Percentiles rank a stretch among this genome's conserved stretches.
These are phyloP conservation scores for Plebejus melissa DNA, from an alignment of 2,888 invertebrate genomes.

Conservation along the genomic window DNA sequence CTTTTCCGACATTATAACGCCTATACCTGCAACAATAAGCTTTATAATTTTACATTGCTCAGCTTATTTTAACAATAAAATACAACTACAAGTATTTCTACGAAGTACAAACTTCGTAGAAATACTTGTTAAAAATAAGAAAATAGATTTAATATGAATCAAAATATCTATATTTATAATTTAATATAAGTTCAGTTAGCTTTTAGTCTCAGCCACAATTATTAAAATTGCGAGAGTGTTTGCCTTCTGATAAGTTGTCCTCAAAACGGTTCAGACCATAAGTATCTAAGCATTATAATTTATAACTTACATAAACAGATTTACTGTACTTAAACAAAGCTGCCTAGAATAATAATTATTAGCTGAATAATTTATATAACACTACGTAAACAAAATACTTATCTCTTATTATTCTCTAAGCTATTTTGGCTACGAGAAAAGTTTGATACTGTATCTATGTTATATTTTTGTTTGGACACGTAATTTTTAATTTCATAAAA, in stretches of 20 bases:
- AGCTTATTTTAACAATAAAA: background rate
- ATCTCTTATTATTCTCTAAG: background rate
- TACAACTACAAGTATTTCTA: too few relatives aligned
- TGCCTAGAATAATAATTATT: background rate
- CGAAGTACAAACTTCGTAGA: background rate
- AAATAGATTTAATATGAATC: background rate
- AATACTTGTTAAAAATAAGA: background rate
- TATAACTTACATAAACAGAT: constrained; percentile 5
- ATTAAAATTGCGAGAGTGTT: background rate
- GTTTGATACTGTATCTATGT: background rate
- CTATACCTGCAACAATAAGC: constrained; percentile 40
- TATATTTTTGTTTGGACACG: background rate
- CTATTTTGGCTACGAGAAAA: background rate
- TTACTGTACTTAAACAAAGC: background rate
- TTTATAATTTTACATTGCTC: background rate
- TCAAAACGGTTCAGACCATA: background rate
- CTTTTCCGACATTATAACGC: constrained; percentile 55
- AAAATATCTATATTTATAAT: background rate
- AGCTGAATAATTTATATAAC: background rate
- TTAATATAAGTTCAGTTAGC: background rate
- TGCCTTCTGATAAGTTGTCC: constrained; percentile 17
- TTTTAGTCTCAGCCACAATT: constrained; percentile 3
- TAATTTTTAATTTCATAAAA: background rate
- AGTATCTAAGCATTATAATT: constrained; percentile 5
- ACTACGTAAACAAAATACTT: background rate